Evolutionary conservation across 2,113 vertebrate species (phyloP).

Genomic region (Falco punctatus): DNA sequence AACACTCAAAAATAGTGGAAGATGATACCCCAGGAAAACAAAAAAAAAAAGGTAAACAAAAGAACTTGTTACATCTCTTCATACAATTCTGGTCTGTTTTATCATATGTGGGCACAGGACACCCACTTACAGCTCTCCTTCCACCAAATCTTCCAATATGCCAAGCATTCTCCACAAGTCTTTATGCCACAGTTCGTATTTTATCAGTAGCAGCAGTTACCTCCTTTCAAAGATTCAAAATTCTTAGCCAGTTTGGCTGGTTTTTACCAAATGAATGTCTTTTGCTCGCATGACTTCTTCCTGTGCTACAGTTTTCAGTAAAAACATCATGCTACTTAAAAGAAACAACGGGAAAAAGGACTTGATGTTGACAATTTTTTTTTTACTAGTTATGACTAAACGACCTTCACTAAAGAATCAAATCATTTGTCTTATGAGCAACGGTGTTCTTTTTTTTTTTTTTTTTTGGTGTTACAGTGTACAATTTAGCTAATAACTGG

Average conservation of each 20-base stretch:
- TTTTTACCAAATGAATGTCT: conserved; percentile 65
- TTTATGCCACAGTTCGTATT: conserved; percentile 36
- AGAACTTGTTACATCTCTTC: neutral
- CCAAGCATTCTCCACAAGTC: neutral
- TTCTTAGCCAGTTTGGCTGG: conserved; percentile 28
- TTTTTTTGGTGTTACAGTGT: conserved; percentile 68
- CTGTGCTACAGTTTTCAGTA: conserved; percentile 48
- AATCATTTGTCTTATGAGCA: conserved; percentile 88
- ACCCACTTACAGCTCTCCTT: neutral
- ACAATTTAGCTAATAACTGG: conserved; percentile 88
- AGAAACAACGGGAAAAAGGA: conserved; percentile 26
- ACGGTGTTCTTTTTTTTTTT: neutral
- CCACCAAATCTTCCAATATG: neutral
- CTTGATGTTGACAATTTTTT: conserved; percentile 58
- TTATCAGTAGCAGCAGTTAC: conserved; percentile 57
- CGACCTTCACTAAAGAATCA: conserved; percentile 77
- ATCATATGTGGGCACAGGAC: neutral
- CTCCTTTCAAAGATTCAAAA: conserved; percentile 22
- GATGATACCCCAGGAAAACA: neutral
- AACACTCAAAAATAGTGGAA: neutral
- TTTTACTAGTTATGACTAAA: conserved; percentile 68
- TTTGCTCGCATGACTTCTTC: conserved; percentile 67
- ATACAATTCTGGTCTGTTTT: neutral
- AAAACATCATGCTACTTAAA: conserved; percentile 42
- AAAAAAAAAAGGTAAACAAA: neutral